A percentile compares a stretch with the other conserved stretches of the same genome.
These are phyloP conservation scores for Collichthys lucidus DNA, from an alignment of 2,113 vertebrate genomes.

Conservation along the genomic window DNA sequence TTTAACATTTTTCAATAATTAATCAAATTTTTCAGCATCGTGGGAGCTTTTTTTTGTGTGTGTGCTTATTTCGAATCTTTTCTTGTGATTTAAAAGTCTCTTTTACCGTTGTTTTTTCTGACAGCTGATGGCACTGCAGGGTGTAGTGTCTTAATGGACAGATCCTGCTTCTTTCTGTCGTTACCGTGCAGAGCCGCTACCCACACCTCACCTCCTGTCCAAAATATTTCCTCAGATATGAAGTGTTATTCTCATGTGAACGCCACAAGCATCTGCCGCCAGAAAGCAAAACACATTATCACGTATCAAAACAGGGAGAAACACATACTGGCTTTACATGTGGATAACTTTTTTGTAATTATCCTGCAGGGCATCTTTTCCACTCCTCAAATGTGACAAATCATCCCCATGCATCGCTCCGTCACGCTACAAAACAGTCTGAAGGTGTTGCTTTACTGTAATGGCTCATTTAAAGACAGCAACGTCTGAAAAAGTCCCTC, in stretches of 20 bases:
- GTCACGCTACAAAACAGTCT: background rate
- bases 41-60: slow-evolving; percentile 9
- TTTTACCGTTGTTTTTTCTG: background rate
- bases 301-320: slow-evolving; percentile 42
- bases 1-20: background rate
- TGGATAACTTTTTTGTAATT: background rate
- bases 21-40: slow-evolving; percentile 3
- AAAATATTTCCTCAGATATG: slow-evolving; percentile 33
- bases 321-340: slow-evolving; percentile 23
- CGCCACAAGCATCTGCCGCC: slow-evolving; percentile 27
- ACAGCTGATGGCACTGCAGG: slow-evolving; percentile 10
- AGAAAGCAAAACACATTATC: slow-evolving; percentile 48
- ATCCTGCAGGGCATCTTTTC: slow-evolving; percentile 4
- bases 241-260: slow-evolving; percentile 57
- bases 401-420: background rate
- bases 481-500: slow-evolving; percentile 72
- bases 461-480: background rate
- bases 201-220: slow-evolving; percentile 30
- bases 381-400: slow-evolving; percentile 21
- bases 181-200: slow-evolving; percentile 11
- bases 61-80: slow-evolving; percentile 7
- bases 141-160: slow-evolving; percentile 7
- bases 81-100: background rate
- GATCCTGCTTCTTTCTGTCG: slow-evolving; percentile 16
- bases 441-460: slow-evolving; percentile 12